Conservation (phyloP, 2,797 vertebrate genomes). For the Tragelaphus eurycerus region DNA sequence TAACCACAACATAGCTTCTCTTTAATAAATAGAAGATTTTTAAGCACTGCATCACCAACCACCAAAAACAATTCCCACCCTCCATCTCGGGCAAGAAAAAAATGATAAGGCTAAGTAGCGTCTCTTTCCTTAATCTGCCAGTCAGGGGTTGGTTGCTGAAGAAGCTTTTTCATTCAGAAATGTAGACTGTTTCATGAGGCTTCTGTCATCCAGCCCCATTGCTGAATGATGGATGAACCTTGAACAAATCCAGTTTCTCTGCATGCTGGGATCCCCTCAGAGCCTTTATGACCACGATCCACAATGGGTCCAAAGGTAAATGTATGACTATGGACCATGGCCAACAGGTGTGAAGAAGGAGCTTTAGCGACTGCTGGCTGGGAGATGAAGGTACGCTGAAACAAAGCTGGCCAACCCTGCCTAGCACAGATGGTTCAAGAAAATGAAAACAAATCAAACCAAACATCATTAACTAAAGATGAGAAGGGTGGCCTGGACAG, state of each 20-base stretch:
- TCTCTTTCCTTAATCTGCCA: not conserved
- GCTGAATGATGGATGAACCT: not conserved
- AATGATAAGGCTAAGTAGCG: accelerated
- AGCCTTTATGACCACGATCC: not conserved
- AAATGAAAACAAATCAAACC: not conserved
- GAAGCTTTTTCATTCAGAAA: slow-evolving; percentile 39
- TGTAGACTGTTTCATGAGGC: not conserved
- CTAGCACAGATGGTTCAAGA: not conserved
- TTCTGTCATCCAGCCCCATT: not conserved
- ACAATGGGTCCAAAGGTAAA: not conserved
- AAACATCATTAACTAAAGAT: not conserved
- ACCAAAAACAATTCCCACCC: not conserved
- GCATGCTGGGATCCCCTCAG: not conserved
- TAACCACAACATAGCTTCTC: slow-evolving; percentile 74
- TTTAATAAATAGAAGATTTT: slow-evolving; percentile 70
- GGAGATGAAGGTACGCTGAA: not conserved
- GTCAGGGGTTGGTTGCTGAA: not conserved
- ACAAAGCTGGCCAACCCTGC: not conserved
- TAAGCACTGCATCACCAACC: slow-evolving; percentile 56
- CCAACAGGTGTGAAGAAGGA: not conserved
- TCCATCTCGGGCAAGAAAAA: not conserved
- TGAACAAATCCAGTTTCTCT: not conserved
- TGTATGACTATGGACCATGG: not conserved
- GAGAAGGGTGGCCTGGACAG: not conserved
- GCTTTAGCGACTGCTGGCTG: not conserved